phyloP scores from a whole-genome alignment of 1,140 invertebrate genomes.

The Conus ventricosus region DNA sequence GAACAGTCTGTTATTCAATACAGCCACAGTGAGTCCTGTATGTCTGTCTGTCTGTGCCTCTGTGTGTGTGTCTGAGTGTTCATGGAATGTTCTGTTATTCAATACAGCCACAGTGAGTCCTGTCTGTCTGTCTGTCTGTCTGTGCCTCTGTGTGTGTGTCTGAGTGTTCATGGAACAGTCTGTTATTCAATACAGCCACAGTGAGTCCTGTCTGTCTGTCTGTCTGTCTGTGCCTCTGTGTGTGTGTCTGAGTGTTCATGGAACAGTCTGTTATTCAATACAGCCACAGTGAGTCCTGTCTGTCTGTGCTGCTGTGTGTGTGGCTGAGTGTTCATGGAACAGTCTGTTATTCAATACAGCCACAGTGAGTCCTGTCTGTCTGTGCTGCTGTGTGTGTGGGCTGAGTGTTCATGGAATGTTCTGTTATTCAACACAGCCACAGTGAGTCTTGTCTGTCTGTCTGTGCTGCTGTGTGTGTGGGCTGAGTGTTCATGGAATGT shows the following conservation, averaged over 20 bases:
- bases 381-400: neutral
- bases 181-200: constrained; percentile 86
- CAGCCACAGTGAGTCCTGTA: constrained; percentile 83
- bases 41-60: neutral
- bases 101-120: constrained; percentile 85
- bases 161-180: no score
- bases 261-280: constrained; percentile 68
- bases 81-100: no score
- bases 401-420: no score
- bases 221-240: neutral
- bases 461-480: neutral
- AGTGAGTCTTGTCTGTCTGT: neutral
- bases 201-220: constrained; percentile 76
- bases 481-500: neutral
- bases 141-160: no score
- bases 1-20: constrained; percentile 68
- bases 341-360: no score
- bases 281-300: constrained; percentile 83
- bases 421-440: neutral
- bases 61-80: no score
- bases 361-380: neutral
- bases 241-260: no score
- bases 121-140: neutral
- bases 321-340: no score
- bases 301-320: neutral